Conservation (phyloP, 2,113 vertebrate genomes). For the Herpailurus yagouaroundi region DNA sequence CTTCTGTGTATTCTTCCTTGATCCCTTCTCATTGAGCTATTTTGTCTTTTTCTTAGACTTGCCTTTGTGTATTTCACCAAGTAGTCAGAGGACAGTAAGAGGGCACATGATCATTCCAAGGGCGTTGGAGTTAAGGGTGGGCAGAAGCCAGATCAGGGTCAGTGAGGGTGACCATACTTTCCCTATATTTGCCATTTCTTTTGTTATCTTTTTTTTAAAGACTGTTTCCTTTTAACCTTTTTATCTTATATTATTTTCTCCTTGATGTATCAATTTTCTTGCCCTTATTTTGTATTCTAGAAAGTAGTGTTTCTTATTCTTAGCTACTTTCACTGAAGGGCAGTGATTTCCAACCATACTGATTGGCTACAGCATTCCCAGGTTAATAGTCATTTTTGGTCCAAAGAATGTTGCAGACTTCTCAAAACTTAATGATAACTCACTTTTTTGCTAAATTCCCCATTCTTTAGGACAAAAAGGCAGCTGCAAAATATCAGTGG, state of each 20-base stretch:
- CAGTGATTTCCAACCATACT: neutral
- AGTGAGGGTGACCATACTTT: neutral
- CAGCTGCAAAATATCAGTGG: neutral
- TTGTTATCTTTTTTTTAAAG: neutral
- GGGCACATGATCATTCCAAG: neutral
- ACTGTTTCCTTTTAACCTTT: neutral
- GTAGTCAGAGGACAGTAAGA: neutral
- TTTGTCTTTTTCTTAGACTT: neutral
- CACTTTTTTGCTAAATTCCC: constrained; percentile 26
- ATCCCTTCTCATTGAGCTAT: neutral
- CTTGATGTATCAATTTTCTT: neutral
- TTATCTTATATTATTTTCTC: neutral
- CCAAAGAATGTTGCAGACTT: neutral
- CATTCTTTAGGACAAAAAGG: neutral
- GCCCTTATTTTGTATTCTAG: neutral
- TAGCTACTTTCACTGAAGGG: neutral
- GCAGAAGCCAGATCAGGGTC: neutral
- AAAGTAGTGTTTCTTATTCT: neutral
- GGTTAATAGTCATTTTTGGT: neutral
- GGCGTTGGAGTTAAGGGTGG: neutral
- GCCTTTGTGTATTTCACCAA: neutral
- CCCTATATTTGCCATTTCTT: neutral
- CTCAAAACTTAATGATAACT: constrained; percentile 2
- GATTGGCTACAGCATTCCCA: neutral
- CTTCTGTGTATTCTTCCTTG: neutral